Conservation (phyloP, 2,113 vertebrate species). For the Mesocricetus auratus region DNA sequence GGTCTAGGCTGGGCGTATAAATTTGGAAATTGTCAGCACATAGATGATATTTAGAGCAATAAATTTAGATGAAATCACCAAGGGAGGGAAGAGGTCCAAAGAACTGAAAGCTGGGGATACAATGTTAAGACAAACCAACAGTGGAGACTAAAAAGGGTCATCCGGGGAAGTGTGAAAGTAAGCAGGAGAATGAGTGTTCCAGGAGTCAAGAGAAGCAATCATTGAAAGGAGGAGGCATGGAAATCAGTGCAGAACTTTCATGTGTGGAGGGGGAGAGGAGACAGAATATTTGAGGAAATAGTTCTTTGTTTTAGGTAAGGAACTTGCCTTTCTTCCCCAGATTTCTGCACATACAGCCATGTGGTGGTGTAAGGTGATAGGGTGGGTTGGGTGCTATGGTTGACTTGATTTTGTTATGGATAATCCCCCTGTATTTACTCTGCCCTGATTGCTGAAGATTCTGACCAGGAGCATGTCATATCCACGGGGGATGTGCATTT, state of each 20-base stretch:
- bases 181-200: neutral
- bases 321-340: slow-evolving; percentile 21
- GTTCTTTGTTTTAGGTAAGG: slow-evolving; percentile 30
- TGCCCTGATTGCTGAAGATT: slow-evolving; percentile 66
- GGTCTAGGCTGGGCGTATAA: slow-evolving; percentile 54
- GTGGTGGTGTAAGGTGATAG: slow-evolving; percentile 64
- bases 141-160: neutral
- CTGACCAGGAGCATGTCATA: slow-evolving; percentile 53
- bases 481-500: slow-evolving; percentile 66
- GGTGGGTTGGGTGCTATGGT: slow-evolving; percentile 51
- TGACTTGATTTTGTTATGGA: slow-evolving; percentile 64
- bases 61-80: slow-evolving; percentile 45
- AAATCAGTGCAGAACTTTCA: neutral
- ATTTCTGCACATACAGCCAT: neutral
- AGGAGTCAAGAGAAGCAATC: slow-evolving; percentile 33
- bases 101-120: neutral
- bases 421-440: slow-evolving; percentile 49
- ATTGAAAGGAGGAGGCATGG: neutral
- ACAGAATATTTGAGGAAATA: neutral
- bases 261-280: neutral
- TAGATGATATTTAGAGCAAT: slow-evolving; percentile 45
- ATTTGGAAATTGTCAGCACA: slow-evolving; percentile 63
- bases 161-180: neutral
- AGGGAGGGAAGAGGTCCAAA: slow-evolving; percentile 23
- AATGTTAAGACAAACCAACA: neutral